Conservation (phyloP, 2,113 vertebrate species). For the Antechinus stuartii region DNA sequence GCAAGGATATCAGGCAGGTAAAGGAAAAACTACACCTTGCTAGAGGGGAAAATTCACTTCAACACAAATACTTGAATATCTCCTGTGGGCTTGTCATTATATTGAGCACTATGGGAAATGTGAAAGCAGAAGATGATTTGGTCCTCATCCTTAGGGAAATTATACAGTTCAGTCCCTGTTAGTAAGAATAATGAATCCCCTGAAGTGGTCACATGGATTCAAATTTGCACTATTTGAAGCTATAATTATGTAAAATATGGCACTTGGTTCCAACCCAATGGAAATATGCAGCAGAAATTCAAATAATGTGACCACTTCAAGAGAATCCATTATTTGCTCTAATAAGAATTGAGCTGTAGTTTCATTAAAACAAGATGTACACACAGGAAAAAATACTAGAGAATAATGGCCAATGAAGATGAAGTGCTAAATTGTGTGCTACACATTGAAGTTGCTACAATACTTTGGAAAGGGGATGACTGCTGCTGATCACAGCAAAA, state of each 20-base stretch:
- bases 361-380: neutral
- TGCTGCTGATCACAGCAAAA: neutral
- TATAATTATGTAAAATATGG: neutral
- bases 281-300: neutral
- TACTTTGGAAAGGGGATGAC: neutral
- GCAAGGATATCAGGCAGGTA: neutral
- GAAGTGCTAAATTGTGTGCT: neutral
- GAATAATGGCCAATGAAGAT: neutral
- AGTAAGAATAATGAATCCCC: neutral
- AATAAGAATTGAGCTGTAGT: neutral
- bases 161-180: neutral
- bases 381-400: neutral
- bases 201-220: neutral
- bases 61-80: neutral
- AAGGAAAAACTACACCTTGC: neutral
- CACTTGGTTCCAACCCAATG: neutral
- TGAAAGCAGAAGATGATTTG: neutral
- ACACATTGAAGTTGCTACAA: neutral
- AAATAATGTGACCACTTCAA: neutral
- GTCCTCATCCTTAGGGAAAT: neutral
- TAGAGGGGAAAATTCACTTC: neutral
- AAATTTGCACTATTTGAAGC: neutral
- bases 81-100: neutral
- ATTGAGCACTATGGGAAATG: neutral
- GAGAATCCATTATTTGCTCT: neutral